Conservation (phyloP, 30 jellyfish, hydroid and myxozoan species). For the Aurelia sp. region DNA sequence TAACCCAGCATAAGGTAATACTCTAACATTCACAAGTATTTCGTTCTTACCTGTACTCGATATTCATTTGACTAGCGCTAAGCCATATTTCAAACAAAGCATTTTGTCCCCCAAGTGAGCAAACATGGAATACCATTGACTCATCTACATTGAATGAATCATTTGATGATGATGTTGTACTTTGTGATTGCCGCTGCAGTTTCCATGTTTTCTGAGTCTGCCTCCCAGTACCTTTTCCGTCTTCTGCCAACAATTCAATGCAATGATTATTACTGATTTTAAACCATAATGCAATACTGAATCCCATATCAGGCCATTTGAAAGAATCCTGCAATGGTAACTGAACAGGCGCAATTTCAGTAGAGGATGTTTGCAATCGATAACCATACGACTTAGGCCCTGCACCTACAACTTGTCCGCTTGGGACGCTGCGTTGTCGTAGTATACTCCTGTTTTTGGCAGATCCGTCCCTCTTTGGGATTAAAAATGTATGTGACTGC, state of each 20-base stretch:
- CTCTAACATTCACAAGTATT: neutral
- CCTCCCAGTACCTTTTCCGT: neutral
- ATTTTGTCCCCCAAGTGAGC: conserved; percentile 88
- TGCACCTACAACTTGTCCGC: conserved; percentile 39
- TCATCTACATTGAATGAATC: conserved; percentile 24
- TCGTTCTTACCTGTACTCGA: conserved; percentile 84
- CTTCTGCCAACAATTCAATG: neutral
- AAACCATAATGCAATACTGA: conserved; percentile 90
- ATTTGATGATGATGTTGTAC: conserved; percentile 6
- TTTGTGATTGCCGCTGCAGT: neutral
- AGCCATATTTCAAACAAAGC: conserved; percentile 98
- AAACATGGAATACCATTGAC: conserved; percentile 65
- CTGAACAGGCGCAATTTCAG: conserved; percentile 86
- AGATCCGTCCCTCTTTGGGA: conserved; percentile 64
- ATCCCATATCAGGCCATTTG: conserved; percentile 97
- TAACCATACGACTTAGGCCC: conserved; percentile 68
- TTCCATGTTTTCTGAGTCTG: neutral
- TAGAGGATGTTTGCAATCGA: conserved; percentile 63
- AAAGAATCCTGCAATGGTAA: conserved; percentile 80
- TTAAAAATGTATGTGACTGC: conserved; percentile 74
- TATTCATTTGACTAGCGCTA: conserved; percentile 71
- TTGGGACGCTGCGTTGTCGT: conserved; percentile 48
- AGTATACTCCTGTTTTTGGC: conserved; percentile 48
- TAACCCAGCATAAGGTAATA: too few relatives aligned
- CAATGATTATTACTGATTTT: conserved; percentile 45